Evolutionary conservation across 2,888 invertebrate genomes (phyloP).

Genomic region (Linhomoeus sp.): DNA sequence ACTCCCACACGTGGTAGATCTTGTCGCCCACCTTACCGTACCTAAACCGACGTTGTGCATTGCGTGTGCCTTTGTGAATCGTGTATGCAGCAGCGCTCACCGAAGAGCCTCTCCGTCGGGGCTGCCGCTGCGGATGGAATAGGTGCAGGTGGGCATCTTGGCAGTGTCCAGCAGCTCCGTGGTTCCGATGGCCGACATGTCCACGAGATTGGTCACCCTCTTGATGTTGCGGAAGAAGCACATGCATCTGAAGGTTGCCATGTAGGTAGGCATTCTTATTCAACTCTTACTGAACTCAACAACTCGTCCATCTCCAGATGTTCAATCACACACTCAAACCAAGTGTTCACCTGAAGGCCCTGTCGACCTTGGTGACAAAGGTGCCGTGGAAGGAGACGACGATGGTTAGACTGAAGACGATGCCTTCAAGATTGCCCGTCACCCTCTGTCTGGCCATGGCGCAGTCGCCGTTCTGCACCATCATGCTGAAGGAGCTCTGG

Average conservation of each 20-base stretch:
- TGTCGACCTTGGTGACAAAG: constrained; percentile 10
- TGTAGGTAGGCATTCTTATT: background rate
- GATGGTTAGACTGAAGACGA: constrained; percentile 20
- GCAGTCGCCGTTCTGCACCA: constrained; percentile 21
- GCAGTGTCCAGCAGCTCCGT: constrained; percentile 19
- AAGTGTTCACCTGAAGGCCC: background rate
- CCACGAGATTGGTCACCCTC: constrained; percentile 16
- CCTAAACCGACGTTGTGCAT: constrained; percentile 4
- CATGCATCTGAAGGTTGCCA: constrained; percentile 14
- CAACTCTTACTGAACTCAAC: too few relatives aligned
- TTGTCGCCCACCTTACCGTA: constrained; percentile 18
- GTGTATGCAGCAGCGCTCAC: constrained; percentile 2
- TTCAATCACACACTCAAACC: too few relatives aligned
- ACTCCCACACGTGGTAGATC: constrained; percentile 22
- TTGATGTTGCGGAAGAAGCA: constrained; percentile 23
- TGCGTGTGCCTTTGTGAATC: background rate
- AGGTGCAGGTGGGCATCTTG: constrained; percentile 15
- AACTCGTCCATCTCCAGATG: too few relatives aligned
- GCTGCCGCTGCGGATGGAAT: constrained; percentile 12
- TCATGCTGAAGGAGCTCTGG: constrained; percentile 14
- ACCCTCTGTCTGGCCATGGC: constrained; percentile 19
- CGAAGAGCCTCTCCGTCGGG: constrained; percentile 15
- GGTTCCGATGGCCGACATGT: constrained; percentile 13
- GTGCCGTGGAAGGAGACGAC: constrained; percentile 23
- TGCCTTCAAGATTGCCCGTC: constrained; percentile 18